These are phyloP conservation scores for Drosophila bifasciata DNA, from an alignment of 1,140 invertebrate genomes.

Conservation along the genomic window DNA sequence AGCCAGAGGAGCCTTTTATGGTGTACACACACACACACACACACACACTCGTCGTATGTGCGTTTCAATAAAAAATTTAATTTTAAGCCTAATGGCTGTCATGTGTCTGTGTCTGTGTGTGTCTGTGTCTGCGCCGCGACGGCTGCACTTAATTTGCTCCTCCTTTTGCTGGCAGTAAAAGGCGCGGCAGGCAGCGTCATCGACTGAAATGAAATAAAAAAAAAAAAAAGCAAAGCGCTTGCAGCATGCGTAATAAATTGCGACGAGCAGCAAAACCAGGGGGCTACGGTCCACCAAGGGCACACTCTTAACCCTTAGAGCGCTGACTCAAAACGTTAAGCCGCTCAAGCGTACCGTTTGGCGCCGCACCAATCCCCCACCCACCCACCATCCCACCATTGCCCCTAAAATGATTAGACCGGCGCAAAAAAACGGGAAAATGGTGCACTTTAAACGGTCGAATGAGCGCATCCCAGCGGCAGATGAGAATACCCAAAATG, in stretches of 20 bases:
- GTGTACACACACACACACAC: background rate
- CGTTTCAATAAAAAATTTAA: slow-evolving; percentile 66
- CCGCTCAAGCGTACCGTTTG: background rate
- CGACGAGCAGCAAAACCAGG: too few species aligned
- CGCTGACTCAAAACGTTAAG: slow-evolving; percentile 16
- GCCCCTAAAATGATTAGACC: too few species aligned
- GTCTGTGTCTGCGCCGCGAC: slow-evolving; percentile 45
- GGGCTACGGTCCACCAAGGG: slow-evolving; percentile 7
- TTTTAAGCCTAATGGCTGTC: slow-evolving; percentile 72
- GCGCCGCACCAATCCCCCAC: too few species aligned
- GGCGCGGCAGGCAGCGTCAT: slow-evolving; percentile 33
- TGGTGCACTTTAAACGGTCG: too few species aligned
- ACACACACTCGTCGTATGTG: background rate
- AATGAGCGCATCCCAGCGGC: too few species aligned
- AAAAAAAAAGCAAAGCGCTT: slow-evolving; percentile 34
- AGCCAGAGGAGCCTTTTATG: slow-evolving; percentile 15
- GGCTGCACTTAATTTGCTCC: slow-evolving; percentile 73
- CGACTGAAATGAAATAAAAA: slow-evolving; percentile 61
- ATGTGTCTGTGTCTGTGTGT: slow-evolving; percentile 43
- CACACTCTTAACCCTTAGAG: slow-evolving; percentile 1
- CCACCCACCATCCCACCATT: too few species aligned
- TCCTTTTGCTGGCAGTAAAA: slow-evolving; percentile 66
- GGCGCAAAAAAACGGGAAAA: too few species aligned
- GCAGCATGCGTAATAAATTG: slow-evolving; percentile 53
- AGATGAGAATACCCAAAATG: too few species aligned